Base-by-base conservation (phyloP, 2,888 invertebrate species). In the Drosophila antonietae region DNA sequence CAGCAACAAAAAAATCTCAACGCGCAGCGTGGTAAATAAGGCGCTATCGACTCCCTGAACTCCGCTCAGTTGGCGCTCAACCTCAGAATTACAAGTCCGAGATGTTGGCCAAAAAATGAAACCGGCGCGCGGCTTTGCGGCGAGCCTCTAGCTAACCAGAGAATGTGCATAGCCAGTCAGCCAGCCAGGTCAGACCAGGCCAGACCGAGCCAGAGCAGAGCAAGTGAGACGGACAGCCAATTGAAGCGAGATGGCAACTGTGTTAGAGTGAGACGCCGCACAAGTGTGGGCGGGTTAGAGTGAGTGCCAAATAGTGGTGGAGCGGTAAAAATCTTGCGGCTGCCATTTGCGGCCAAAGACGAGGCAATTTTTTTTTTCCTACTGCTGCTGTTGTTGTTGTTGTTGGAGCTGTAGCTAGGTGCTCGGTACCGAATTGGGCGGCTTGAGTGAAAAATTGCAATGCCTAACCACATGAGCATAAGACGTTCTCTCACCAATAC, bases 291-390 rank as follows among this genome's bases (percentile, higher is more conserved):
- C 41, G 71, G 35, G 56, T 41, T 37, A 47, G 64, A 49, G 62
- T 55, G 57, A 53, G 47, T 47, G 61, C 33, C 18, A 52, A 18
- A 52, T 59, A 35, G 43, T 62, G 60, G 71, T 61, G 53, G 59
- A 51, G 66, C 73, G 72, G 65, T 67, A 72, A 84, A 84, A 81
- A 75, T 83, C 84, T 91, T 91, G 91, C 77, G 91, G 91, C 91
- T 90, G 73, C 82, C 90, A 86, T 88, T 91, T 91, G 91, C 75
- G 91, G 91, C 91, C 78, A 80, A 86, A 89, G 84, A 90, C 84
- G 90, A 89, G 83, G 83, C 84, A 79, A 73, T 44, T 56, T 56
- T 56, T 56, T 56, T 41, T 37, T 5, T 37, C 1, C 14, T 37
- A 0, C 1, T 35, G 3, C 4, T 37, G 4, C 37, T 37, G 20